Evolutionary conservation across 1,140 invertebrate species (phyloP).

Genomic region (Drosophila prosaltans): DNA sequence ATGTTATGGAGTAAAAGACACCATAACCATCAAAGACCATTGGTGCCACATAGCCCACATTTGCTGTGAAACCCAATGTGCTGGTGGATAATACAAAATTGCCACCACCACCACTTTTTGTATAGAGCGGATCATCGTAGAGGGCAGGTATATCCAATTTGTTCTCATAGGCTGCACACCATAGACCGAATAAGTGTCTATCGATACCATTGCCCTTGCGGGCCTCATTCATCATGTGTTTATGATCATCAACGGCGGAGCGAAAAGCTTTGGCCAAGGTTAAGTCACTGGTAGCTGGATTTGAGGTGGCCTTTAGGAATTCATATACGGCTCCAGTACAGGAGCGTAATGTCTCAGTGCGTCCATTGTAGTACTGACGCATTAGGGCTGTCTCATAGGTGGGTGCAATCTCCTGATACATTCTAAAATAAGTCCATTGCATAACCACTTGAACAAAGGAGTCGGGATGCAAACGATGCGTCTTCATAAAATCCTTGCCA

Average conservation of each 20-base stretch:
- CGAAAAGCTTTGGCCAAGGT: constrained; percentile 67
- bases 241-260: constrained; percentile 82
- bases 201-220: constrained; percentile 87
- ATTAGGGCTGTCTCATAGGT: constrained; percentile 86
- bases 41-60: constrained; percentile 86
- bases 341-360: constrained; percentile 84
- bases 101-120: constrained; percentile 86
- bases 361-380: constrained; percentile 84
- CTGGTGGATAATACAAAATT: constrained; percentile 87
- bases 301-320: constrained; percentile 83
- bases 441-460: constrained; percentile 87
- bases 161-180: constrained; percentile 86
- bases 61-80: constrained; percentile 85
- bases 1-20: constrained; percentile 84
- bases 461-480: constrained; percentile 85
- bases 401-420: constrained; percentile 84
- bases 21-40: constrained; percentile 87
- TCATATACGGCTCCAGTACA: constrained; percentile 82
- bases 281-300: constrained; percentile 48
- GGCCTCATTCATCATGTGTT: constrained; percentile 82
- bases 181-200: constrained; percentile 89
- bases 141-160: constrained; percentile 84
- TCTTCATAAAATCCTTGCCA: constrained; percentile 85
- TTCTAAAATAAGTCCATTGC: constrained; percentile 86
- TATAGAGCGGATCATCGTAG: constrained; percentile 85